phyloP scores from a whole-genome alignment of 2,113 vertebrate species.

The Speoplatyrhinus poulsoni region DNA sequence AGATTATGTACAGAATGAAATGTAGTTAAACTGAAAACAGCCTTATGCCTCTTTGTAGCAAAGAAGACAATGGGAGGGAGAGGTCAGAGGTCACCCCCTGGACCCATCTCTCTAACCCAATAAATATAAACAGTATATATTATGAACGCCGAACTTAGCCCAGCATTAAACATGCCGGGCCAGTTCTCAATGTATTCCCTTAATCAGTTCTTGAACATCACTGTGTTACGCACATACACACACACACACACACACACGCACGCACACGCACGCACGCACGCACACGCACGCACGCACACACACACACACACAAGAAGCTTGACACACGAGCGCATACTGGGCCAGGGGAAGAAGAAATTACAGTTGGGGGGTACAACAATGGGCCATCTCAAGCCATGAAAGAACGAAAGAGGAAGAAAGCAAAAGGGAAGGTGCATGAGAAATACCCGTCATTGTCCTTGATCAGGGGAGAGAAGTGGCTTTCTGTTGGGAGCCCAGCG shows the following conservation, averaged over 20 bases:
- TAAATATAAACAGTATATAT: conserved; percentile 80
- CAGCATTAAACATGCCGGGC: conserved; percentile 64
- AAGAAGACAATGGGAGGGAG: conserved; percentile 54
- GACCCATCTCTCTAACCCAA: conserved; percentile 64
- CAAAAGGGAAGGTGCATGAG: conserved; percentile 54
- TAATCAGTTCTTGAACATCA: conserved; percentile 70
- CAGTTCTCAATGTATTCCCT: conserved; percentile 66
- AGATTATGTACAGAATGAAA: conserved; percentile 78
- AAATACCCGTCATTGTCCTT: conserved; percentile 69
- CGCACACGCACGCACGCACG: not conserved
- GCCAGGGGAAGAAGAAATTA: conserved; percentile 66
- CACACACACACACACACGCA: conserved; percentile 34
- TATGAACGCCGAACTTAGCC: conserved; percentile 72
- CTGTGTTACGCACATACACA: conserved; percentile 46
- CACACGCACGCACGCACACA: conserved; percentile 19
- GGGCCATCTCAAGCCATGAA: conserved; percentile 48
- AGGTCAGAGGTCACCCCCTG: conserved; percentile 48
- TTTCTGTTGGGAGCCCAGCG: conserved; percentile 60
- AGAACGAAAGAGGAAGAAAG: conserved; percentile 48
- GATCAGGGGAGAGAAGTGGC: conserved; percentile 61
- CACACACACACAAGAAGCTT: conserved; percentile 61
- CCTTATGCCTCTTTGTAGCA: conserved; percentile 60
- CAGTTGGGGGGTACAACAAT: conserved; percentile 68
- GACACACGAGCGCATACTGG: conserved; percentile 68
- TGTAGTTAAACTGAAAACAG: conserved; percentile 66